phyloP scores from a whole-genome alignment of 30 jellyfish, hydroid and myxozoan genomes.

The Pelagia noctiluca region DNA sequence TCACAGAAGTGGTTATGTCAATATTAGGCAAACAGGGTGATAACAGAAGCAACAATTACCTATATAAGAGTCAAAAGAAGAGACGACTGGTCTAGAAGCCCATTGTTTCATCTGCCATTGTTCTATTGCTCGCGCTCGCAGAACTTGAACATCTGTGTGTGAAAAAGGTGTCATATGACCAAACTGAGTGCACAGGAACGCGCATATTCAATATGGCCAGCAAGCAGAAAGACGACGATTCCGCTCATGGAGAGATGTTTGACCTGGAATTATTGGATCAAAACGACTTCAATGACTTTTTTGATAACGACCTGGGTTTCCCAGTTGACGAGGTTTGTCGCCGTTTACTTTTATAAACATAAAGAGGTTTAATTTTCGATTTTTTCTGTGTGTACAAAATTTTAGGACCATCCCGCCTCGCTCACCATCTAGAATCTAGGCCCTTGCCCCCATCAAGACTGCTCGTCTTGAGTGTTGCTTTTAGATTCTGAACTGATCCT shows the following conservation, averaged over 20 bases:
- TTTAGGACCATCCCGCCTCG: neutral
- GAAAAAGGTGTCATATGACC: slow-evolving; percentile 1
- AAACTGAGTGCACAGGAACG: neutral
- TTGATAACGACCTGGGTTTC: slow-evolving; percentile 2
- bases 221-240: neutral
- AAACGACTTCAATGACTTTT: slow-evolving; percentile 2
- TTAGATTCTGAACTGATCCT: slow-evolving; percentile 1
- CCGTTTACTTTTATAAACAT: neutral
- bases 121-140: neutral
- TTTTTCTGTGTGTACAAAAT: neutral
- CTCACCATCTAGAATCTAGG: slow-evolving; percentile 2
- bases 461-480: neutral
- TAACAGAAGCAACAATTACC: no score
- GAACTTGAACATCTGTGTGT: slow-evolving; percentile 4
- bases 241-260: slow-evolving; percentile 4
- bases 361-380: neutral
- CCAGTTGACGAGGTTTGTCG: neutral
- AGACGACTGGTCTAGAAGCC: slow-evolving; percentile 3
- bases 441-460: neutral
- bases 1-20: no score
- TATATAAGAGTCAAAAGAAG: neutral
- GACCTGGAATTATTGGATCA: slow-evolving; percentile 2
- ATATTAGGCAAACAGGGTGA: no score
- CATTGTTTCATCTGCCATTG: slow-evolving; percentile 2
- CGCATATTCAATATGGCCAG: slow-evolving; percentile 1